Evolutionary conservation across 2,888 invertebrate genomes (phyloP), one percentile per base, ranked within the genome.

Genomic region (Sesia bembeciformis): DNA sequence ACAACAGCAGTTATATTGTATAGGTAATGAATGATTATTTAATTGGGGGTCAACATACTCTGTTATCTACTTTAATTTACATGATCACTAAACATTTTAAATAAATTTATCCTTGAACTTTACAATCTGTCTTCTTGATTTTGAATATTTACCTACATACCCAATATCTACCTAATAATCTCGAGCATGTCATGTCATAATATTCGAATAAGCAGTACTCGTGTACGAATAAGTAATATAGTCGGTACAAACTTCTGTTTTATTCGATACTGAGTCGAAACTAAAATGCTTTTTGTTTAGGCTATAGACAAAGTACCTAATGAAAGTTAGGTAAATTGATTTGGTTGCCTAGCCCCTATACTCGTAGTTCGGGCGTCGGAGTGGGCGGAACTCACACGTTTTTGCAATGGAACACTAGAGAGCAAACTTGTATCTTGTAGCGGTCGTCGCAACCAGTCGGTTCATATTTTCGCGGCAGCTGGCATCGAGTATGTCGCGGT

Each of bases 401-500:
- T 81, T 81, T 80, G 76, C 78, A 60, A 60, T 62, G 72, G 69
- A 67, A 40, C n/a, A 52, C 40, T 8, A 51, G 7, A 40, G 6
- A 73, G 63, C 61, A 68, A 76, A 79, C 76, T 69, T 64, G 76
- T 71, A 70, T 68, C 66, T 62, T 62, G 70, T 75, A 76, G 76
- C 76, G 74, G 77, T 77, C 68, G 72, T 64, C 71, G 65, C 66
- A 67, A 74, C 75, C 75, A 77, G 74, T 73, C 72, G 65, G 74
- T 76, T 82, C 73, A 78, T 84, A 78, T 82, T 84, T 83, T 81
- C 72, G 79, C 83, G 65, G 84, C 84, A 84, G 83, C 83, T 84
- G 84, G 81, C 77, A 67, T 69, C 72, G 79, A 65, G 77, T 78
- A 77, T 80, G 83, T 84, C 81, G 83, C 84, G 84, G 85, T 84